Evolutionary conservation across 2,113 vertebrate genomes (phyloP).

Genomic region (Xiphophorus couchianus): DNA sequence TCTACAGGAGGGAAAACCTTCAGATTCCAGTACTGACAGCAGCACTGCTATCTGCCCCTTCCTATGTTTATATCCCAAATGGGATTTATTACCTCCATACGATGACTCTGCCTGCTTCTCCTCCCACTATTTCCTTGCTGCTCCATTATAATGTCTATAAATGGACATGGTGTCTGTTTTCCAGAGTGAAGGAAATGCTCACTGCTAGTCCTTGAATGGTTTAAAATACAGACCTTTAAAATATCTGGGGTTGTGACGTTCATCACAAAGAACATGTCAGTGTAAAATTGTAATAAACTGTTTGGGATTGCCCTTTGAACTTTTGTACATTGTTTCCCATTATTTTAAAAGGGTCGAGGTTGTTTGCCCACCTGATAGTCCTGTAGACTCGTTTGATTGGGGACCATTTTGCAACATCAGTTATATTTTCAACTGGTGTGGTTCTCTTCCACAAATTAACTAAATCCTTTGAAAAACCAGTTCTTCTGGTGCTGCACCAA

Average conservation of each 20-base stretch:
- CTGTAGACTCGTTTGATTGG: too few relatives aligned
- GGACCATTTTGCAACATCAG: too few relatives aligned
- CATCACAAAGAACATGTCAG: background rate
- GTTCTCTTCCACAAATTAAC: too few relatives aligned
- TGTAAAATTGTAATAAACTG: too few relatives aligned
- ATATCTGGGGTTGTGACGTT: background rate
- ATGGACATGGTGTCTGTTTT: constrained; percentile 63
- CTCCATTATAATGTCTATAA: constrained; percentile 64
- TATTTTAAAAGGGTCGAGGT: too few relatives aligned
- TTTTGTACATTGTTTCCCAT: background rate
- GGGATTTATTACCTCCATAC: background rate
- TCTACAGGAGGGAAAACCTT: background rate
- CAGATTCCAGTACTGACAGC: background rate
- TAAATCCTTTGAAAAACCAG: too few relatives aligned
- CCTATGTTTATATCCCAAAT: background rate
- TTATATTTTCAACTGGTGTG: too few relatives aligned
- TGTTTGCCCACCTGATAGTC: too few relatives aligned
- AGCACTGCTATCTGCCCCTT: background rate
- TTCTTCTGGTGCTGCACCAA: too few relatives aligned
- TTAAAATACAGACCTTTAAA: background rate
- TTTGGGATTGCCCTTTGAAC: background rate
- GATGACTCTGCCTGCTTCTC: background rate
- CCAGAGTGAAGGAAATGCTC: constrained; percentile 6
- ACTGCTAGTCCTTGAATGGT: background rate
- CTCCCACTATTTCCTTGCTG: constrained; percentile 17